Evolutionary conservation across 2,797 vertebrate species (phyloP).

Genomic region (Margarornis squamiger): DNA sequence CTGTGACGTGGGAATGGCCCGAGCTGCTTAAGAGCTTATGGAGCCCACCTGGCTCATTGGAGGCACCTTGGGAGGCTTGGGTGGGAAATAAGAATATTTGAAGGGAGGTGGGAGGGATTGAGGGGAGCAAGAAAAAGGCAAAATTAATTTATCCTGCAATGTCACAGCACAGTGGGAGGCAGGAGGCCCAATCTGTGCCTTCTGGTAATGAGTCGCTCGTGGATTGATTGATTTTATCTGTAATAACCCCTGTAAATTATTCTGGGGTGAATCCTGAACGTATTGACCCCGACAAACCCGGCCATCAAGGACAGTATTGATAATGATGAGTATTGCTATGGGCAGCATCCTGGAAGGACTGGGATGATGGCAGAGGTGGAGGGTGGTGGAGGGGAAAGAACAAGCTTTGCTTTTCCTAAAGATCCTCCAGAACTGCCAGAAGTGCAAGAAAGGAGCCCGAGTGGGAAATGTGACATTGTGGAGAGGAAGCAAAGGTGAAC

Average conservation of each 20-base stretch:
- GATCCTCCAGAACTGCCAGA: background rate
- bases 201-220: background rate
- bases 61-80: background rate
- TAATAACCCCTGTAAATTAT: background rate
- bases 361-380: background rate
- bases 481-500: background rate
- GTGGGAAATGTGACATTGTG: background rate
- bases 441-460: accelerated
- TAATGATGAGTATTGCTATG: background rate
- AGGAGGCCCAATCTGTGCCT: background rate
- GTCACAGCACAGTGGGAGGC: accelerated
- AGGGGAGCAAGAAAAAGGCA: background rate
- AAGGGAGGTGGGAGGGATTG: accelerated
- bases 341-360: background rate
- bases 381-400: background rate
- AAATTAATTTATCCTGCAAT: background rate
- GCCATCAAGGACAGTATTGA: background rate
- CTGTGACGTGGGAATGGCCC: background rate
- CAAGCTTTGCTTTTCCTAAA: background rate
- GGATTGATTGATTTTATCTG: background rate
- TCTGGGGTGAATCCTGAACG: background rate
- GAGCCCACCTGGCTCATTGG: conserved; percentile 10
- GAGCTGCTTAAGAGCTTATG: conserved; percentile 59
- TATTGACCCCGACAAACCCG: background rate
- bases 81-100: background rate